Base-by-base conservation (phyloP, 2,797 vertebrate genomes). In the Pampus argenteus region DNA sequence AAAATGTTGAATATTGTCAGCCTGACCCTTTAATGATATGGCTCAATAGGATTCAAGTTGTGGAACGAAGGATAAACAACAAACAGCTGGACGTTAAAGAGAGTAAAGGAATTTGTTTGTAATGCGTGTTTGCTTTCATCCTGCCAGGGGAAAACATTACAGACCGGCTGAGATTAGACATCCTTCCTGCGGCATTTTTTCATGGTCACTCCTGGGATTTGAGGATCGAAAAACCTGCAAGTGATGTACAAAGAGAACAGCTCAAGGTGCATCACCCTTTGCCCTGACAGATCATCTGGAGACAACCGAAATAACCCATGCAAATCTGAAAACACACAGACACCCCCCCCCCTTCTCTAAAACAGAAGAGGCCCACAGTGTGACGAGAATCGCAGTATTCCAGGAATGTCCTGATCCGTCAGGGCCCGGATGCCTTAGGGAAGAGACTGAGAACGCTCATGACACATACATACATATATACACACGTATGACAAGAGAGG, bases 171-270 rank as follows among this genome's bases (percentile, higher is more conserved):
- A 77, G 76, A 87, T 88, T 85, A 88, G 82, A 90, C 88, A 89
- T 91, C 89, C 85, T 91, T 89, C 85, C 83, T 90, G 87, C 61
- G 80, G 59, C 82, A 73, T 86, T 88, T 89, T 89, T 89, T 79
- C 66, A 79, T 44, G 55, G 58, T 66, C 71, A 80, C 85, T 85
- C 79, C 61, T 76, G 85, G 79, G 89, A 91, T 81, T 74, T 86
- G 56, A 82, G 52, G 78, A 62, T 72, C 1, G 45, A 72, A 73
- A 86, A 90, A 84, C 71, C 86, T 31, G 64, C 59, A 62, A 78
- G 76, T n/a, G 65, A 79, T 76, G 74, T 65, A 51, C 79, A 86
- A 77, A 74, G 74, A 34, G 75, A 77, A 70, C 51, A 61, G 70
- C 73, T 81, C 61, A 74, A 66, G 71, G 77, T 83, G 79, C 79